Conservation (phyloP, 2,888 invertebrate genomes). For the Lampropteryx suffumata region DNA sequence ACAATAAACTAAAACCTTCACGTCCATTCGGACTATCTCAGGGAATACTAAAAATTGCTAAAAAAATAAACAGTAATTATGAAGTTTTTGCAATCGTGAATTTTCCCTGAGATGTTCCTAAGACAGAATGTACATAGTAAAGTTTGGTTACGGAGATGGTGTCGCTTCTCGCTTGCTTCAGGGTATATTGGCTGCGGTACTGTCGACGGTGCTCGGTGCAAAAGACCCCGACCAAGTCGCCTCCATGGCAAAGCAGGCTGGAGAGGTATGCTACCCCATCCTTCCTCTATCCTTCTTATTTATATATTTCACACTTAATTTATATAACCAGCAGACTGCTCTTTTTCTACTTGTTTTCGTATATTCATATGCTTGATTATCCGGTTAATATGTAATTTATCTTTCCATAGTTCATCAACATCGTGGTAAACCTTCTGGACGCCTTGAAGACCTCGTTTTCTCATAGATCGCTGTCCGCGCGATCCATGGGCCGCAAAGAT, state of each 20-base stretch:
- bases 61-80: background rate
- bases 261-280: conserved; percentile 91
- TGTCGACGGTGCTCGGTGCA: conserved; percentile 94
- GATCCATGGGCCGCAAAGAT: conserved; percentile 93
- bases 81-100: background rate
- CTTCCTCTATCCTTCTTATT: conserved; percentile 64
- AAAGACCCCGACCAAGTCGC: conserved; percentile 96
- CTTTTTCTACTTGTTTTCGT: no score
- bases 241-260: conserved; percentile 97
- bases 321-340: conserved; percentile 9
- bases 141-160: conserved; percentile 80
- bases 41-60: conserved; percentile 36
- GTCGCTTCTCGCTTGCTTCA: conserved; percentile 86
- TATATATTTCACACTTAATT: conserved; percentile 25
- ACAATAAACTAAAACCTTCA: conserved; percentile 65
- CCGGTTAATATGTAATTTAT: conserved; percentile 1
- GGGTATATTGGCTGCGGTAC: conserved; percentile 96
- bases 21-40: conserved; percentile 59
- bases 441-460: conserved; percentile 96
- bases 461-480: conserved; percentile 92
- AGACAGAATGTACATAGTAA: conserved; percentile 73
- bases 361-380: no score
- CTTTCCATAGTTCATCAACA: conserved; percentile 91
- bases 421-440: conserved; percentile 94
- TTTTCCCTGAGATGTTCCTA: conserved; percentile 63